Evolutionary conservation across 2,888 invertebrate species (phyloP).

Genomic region (Hedya salicella): DNA sequence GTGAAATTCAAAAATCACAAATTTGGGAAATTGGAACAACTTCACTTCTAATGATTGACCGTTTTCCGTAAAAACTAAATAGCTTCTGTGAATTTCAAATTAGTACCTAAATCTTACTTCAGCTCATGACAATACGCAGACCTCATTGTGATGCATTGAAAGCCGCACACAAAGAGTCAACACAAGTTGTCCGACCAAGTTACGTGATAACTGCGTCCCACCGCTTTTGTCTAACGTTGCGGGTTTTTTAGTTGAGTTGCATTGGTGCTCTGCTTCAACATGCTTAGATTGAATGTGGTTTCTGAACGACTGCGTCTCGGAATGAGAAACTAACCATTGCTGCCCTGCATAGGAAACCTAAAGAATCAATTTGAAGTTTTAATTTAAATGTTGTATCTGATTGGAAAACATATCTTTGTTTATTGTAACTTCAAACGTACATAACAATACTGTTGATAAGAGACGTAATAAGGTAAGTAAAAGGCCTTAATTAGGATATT

Average conservation of each 20-base stretch:
- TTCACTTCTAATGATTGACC: neutral
- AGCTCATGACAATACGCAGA: slow-evolving; percentile 26
- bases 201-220: slow-evolving; percentile 30
- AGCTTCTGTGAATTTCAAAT: slow-evolving; percentile 19
- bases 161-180: slow-evolving; percentile 31
- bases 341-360: neutral
- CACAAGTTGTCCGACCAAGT: slow-evolving; percentile 33
- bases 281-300: slow-evolving; percentile 18
- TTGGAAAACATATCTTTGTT: no score
- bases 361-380: no score
- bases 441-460: no score
- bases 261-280: slow-evolving; percentile 23
- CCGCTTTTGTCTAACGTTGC: slow-evolving; percentile 24
- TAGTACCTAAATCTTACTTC: slow-evolving; percentile 25
- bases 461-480: no score
- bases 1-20: no score
- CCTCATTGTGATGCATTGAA: slow-evolving; percentile 34
- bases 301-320: neutral
- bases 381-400: no score
- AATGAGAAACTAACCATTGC: neutral
- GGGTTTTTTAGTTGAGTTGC: slow-evolving; percentile 31
- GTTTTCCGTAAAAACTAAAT: neutral
- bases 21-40: no score
- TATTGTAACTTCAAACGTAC: no score
- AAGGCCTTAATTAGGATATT: no score